Evolutionary conservation across 2,797 vertebrate species (phyloP).

Genomic region (Dallia pectoralis): DNA sequence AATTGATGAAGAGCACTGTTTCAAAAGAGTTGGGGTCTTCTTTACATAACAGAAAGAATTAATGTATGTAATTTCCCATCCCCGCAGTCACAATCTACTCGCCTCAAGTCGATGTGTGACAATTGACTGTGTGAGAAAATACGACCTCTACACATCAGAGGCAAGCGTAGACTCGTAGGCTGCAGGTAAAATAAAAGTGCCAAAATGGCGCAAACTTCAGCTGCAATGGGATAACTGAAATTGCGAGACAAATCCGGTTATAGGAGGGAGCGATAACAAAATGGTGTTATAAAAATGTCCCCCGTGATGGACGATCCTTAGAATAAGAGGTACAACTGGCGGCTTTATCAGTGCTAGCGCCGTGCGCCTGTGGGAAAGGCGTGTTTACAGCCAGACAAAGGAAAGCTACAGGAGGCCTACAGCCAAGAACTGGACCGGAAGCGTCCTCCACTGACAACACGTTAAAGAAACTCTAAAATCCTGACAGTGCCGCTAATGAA

Average conservation of each 20-base stretch:
- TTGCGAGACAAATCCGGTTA: slow-evolving; percentile 41
- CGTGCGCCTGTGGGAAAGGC: slow-evolving; percentile 13
- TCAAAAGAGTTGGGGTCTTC: slow-evolving; percentile 18
- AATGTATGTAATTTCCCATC: slow-evolving; percentile 2
- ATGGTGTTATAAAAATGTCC: slow-evolving; percentile 41
- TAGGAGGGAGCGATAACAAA: slow-evolving; percentile 30
- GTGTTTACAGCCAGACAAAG: slow-evolving; percentile 24
- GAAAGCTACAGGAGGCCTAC: background rate
- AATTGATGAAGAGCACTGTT: slow-evolving; percentile 54
- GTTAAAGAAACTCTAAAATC: background rate
- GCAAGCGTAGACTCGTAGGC: background rate
- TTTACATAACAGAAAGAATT: background rate
- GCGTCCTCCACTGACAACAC: background rate
- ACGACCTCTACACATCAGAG: slow-evolving; percentile 30
- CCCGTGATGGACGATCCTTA: slow-evolving; percentile 46
- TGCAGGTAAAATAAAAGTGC: background rate
- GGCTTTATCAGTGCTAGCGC: slow-evolving; percentile 35
- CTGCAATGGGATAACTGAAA: slow-evolving; percentile 29
- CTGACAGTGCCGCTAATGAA: too few relatives aligned
- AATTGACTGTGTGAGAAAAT: slow-evolving; percentile 31
- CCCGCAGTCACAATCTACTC: slow-evolving; percentile 13
- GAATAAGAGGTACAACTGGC: slow-evolving; percentile 31
- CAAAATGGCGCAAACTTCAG: slow-evolving; percentile 39
- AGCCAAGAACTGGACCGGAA: background rate
- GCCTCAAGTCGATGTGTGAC: slow-evolving; percentile 13